A percentile compares a stretch with the other conserved stretches of the same genome.
phyloP scores from a whole-genome alignment of 2,888 invertebrate species.

The Lepetodrilus schrolli region DNA sequence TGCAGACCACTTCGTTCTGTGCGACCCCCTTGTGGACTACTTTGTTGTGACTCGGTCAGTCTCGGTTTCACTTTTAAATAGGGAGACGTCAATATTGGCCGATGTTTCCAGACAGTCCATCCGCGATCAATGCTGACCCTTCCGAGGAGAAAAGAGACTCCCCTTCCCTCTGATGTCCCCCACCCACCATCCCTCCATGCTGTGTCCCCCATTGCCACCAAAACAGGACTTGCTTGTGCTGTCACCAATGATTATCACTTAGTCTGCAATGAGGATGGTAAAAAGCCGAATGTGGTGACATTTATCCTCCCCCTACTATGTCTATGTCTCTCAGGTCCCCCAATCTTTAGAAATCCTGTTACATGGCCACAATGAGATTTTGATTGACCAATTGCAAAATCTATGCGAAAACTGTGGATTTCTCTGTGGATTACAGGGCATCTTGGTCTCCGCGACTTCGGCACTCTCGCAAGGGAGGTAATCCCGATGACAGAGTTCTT shows the following conservation, averaged over 20 bases:
- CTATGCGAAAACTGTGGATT: not conserved
- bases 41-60: too few relatives aligned
- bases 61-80: too few relatives aligned
- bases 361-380: constrained; percentile 1
- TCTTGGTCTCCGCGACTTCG: not conserved
- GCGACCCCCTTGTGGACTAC: too few relatives aligned
- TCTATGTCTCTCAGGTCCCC: not conserved
- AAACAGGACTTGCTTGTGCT: not conserved
- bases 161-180: too few relatives aligned
- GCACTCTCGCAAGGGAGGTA: too few relatives aligned
- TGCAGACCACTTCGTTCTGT: too few relatives aligned
- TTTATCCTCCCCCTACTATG: not conserved
- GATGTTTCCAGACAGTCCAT: not conserved
- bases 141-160: not conserved
- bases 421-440: not conserved
- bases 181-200: too few relatives aligned
- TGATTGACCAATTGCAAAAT: constrained; percentile 17
- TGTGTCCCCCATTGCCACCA: not conserved
- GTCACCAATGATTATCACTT: not conserved
- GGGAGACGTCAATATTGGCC: not conserved
- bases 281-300: not conserved
- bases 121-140: not conserved
- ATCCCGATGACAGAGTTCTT: too few relatives aligned
- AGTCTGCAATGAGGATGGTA: too few relatives aligned
- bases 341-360: constrained; percentile 9